A percentile compares a stretch with the other conserved stretches of the same genome.
These are phyloP conservation scores for Tetranychus cinnabarinus DNA, from an alignment of 1,140 invertebrate species.

Conservation along the genomic window DNA sequence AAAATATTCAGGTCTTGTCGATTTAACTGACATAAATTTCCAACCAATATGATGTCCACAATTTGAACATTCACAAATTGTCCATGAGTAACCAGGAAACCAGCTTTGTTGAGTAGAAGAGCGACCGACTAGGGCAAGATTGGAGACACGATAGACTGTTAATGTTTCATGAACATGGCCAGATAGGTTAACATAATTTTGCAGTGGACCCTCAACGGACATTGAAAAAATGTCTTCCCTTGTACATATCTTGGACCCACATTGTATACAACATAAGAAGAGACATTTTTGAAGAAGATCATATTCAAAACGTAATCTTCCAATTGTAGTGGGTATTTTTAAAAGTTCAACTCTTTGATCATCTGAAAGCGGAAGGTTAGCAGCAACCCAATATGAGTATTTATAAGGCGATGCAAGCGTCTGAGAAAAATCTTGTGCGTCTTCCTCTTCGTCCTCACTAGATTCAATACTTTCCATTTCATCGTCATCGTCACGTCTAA, in stretches of 20 bases:
- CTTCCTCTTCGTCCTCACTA: background rate
- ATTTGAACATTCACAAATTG: conserved; percentile 36
- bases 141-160: conserved; percentile 35
- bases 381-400: conserved; percentile 51
- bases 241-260: conserved; percentile 32
- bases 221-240: conserved; percentile 50
- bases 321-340: conserved; percentile 34
- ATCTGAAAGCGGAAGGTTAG: conserved; percentile 40
- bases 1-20: conserved; percentile 38
- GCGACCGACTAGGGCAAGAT: conserved; percentile 26
- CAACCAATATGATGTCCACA: conserved; percentile 50
- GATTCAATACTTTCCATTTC: background rate
- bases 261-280: conserved; percentile 37
- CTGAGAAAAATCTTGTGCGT: background rate
- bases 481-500: background rate
- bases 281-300: conserved; percentile 33
- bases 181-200: conserved; percentile 51
- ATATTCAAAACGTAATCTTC: conserved; percentile 37
- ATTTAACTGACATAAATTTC: conserved; percentile 39
- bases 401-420: conserved; percentile 8
- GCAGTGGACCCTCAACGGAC: conserved; percentile 51
- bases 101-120: conserved; percentile 47
- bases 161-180: conserved; percentile 58
- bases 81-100: conserved; percentile 73
- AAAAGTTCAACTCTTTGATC: conserved; percentile 33